Base-by-base conservation (phyloP, 2,113 vertebrate genomes). In the Regulus satrapa region DNA sequence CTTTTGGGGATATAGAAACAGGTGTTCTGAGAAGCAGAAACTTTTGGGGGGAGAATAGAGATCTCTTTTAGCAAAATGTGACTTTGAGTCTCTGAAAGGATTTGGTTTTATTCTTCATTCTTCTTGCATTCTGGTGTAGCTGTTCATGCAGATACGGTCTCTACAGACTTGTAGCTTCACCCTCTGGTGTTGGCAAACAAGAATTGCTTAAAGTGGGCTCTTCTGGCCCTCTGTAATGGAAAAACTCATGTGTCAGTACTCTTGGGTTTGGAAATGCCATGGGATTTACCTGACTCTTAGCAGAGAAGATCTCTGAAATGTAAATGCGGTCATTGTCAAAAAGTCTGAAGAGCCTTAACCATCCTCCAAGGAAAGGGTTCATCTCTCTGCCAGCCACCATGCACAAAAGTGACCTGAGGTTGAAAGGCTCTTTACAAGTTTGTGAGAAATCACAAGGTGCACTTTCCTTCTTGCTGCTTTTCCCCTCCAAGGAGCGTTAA, bases 401-500 rank as follows among this genome's bases (percentile, higher is more conserved):
- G 54, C 85, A 77, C 67, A 81, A 31, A 85, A 88, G 80, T 89
- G 81, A 79, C 84, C 51, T 46, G 77, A 93, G 77, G 82, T 21
- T 67, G 56, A 81, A 87, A 80, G 87, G 69, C 45, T 94, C 75
- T 90, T 51, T 14, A 38, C 43, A 59, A 54, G 56, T 92, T 67
- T 1, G 71, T 93, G 92, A 96, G 91, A 91, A 87, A 92, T 94
- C 94, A 92, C 94, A 55, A 93, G 90, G 92, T 96, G 97, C 95
- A 95, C 96, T 96, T 97, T 96, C 71, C 77, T 92, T 95, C 83
- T 93, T 95, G 85, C 94, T 96, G 95, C 94, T 95, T 96, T 93
- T 63, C 43, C 78, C 79, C 79, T 92, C 94, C 56, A 32, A 95
- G 79, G 56, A 88, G 67, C 29, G 61, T 83, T 56, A 72, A 94